These are phyloP conservation scores for Caenorhabditis imperialis DNA, from an alignment of 2,888 invertebrate species.

Conservation along the genomic window DNA sequence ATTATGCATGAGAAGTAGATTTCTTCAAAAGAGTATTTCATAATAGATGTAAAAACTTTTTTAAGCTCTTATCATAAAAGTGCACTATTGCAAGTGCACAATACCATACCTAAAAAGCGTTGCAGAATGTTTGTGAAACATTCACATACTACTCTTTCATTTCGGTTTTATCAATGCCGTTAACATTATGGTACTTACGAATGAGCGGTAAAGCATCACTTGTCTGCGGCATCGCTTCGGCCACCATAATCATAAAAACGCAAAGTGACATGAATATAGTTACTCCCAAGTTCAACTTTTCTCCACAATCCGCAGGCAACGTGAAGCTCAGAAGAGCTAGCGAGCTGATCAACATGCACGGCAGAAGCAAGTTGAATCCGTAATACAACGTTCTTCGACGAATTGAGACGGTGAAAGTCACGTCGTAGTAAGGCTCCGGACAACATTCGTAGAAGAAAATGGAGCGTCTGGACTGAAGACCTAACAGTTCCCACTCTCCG, in stretches of 20 bases:
- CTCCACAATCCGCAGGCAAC: constrained; percentile 97
- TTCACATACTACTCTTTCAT: too few relatives aligned
- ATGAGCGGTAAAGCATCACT: constrained; percentile 97
- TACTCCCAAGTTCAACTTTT: constrained; percentile 91
- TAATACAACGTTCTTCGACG: constrained; percentile 80
- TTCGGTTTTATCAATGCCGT: too few relatives aligned
- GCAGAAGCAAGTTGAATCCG: constrained; percentile 96
- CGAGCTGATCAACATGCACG: constrained; percentile 97
- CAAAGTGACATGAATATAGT: constrained; percentile 88
- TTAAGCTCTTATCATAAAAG: too few relatives aligned
- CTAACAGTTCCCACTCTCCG: constrained; percentile 82
- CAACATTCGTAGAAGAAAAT: constrained; percentile 77
- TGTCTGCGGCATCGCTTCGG: constrained; percentile 97
- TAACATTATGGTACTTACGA: constrained; percentile 68
- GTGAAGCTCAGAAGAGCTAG: constrained; percentile 98
- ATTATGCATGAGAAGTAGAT: constrained; percentile 77
- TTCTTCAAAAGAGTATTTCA: constrained; percentile 64
- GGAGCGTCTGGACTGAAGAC: constrained; percentile 75
- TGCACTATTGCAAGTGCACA: too few relatives aligned
- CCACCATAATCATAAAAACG: constrained; percentile 97
- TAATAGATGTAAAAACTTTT: too few relatives aligned
- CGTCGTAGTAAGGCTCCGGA: constrained; percentile 84
- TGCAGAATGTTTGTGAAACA: too few relatives aligned
- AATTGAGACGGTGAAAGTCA: constrained; percentile 96
- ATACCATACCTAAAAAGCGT: too few relatives aligned